Evolutionary conservation across 2,113 vertebrate species (phyloP), one percentile per base, ranked within the genome.

Genomic region (Hystrix cristata): DNA sequence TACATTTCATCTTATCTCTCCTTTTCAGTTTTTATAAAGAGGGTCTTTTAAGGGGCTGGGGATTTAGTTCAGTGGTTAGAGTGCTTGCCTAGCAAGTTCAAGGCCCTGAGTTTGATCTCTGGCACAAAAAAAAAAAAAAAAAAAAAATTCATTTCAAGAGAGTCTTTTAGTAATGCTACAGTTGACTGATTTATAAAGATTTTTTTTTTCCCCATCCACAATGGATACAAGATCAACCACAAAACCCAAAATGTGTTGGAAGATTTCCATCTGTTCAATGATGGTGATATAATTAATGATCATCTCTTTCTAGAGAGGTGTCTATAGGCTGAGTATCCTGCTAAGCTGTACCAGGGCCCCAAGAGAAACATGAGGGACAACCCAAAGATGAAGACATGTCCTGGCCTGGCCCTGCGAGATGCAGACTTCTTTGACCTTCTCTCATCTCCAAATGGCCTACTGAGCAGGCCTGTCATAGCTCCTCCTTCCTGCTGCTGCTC

Each of bases 11-110:
- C 18, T 87, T 64, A n/a, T 72, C 31, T 84, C n/a, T 91, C 31
- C 23, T 87, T 87, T 51, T 79, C 34, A 62, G n/a, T 80, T 90
- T 62, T 90, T 94, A 51, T 60, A 67, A 96, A 91, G 23, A 27
- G 29, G 23, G 18, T 86, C 48, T 90, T 85, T 95, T 71, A 31
- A 38, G 38, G 38, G 38, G 38, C 38, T 38, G 38, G 38, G 38
- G 38, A 38, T 38, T 38, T 38, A 38, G 38, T 38, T 38, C 38
- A 38, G 38, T 38, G 38, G 38, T 38, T 38, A 38, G 38, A 38
- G 38, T 38, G 38, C 38, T 38, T 38, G 38, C 38, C 38, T 38
- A 38, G 38, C 38, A 38, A 38, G 38, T 38, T 38, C 38, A 38
- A 38, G 38, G 38, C 38, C 38, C 38, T 38, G 38, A 38, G 38